These are phyloP conservation scores for Falco berigora DNA, from an alignment of 2,797 vertebrate genomes.

Conservation along the genomic window DNA sequence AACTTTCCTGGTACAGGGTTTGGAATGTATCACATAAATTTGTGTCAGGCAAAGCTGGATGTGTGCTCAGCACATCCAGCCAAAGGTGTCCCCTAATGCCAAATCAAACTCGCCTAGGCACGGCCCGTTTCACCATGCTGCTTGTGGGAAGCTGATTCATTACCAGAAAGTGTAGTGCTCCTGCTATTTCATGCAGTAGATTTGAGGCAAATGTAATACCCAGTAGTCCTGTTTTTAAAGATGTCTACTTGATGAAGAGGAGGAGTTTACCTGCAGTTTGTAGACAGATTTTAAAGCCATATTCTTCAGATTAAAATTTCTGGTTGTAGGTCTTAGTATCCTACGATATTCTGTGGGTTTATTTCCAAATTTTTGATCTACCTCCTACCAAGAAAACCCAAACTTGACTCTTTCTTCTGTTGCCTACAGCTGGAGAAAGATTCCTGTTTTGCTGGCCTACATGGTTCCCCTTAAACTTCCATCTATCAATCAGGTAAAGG, in stretches of 20 bases:
- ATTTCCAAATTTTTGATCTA: neutral
- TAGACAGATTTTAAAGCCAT: neutral
- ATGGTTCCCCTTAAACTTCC: neutral
- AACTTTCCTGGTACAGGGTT: neutral
- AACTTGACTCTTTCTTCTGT: neutral
- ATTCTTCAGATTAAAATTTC: neutral
- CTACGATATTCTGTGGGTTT: neutral
- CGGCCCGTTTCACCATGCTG: neutral
- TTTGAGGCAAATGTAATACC: neutral
- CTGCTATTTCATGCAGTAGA: neutral
- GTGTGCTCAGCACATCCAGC: neutral
- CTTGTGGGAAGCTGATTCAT: slow-evolving; percentile 1
- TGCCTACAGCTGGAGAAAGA: neutral
- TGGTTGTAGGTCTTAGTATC: neutral
- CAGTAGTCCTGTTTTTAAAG: neutral
- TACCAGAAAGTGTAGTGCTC: neutral
- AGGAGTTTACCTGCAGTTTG: neutral
- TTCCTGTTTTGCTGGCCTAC: neutral
- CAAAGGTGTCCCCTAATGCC: neutral
- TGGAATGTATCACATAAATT: neutral
- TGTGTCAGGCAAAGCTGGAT: neutral
- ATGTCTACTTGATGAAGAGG: neutral
- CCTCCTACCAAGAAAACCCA: neutral
- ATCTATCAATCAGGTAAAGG: neutral
- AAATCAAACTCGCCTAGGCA: neutral